Evolutionary conservation across 2,113 vertebrate species (phyloP).

Genomic region (Fregetta grallaria): DNA sequence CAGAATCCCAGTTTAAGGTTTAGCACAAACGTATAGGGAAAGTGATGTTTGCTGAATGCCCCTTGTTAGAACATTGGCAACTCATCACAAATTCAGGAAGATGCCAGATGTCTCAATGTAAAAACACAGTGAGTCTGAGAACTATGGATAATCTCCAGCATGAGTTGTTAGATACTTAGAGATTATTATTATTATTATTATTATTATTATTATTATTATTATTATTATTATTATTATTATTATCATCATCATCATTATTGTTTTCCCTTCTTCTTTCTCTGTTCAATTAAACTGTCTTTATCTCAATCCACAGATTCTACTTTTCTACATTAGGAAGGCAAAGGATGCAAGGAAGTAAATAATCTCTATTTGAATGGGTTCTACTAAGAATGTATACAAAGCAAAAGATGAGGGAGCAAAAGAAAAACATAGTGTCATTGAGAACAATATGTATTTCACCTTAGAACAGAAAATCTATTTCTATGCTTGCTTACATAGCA

Average conservation of each 20-base stretch:
- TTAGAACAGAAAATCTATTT: neutral
- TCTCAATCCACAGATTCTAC: too few species aligned
- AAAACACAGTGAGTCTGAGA: constrained; percentile 13
- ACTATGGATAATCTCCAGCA: constrained; percentile 37
- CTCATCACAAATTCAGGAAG: constrained; percentile 15
- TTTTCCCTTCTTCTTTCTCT: too few species aligned
- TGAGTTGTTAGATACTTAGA: neutral
- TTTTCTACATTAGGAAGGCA: neutral
- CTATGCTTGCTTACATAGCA: neutral
- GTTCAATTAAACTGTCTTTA: too few species aligned
- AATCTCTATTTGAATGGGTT: neutral
- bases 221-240: neutral
- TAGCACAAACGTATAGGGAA: neutral
- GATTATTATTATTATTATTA: neutral
- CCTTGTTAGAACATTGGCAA: constrained; percentile 31
- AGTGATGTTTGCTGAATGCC: neutral
- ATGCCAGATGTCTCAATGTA: constrained; percentile 18
- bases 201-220: too few species aligned
- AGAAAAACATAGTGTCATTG: neutral
- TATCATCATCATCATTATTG: too few species aligned
- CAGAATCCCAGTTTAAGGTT: neutral
- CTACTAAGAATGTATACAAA: neutral
- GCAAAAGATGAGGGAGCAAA: neutral
- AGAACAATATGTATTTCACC: neutral
- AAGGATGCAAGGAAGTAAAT: neutral